phyloP scores from a whole-genome alignment of 2,113 vertebrate genomes.

The Carassius carassius region DNA sequence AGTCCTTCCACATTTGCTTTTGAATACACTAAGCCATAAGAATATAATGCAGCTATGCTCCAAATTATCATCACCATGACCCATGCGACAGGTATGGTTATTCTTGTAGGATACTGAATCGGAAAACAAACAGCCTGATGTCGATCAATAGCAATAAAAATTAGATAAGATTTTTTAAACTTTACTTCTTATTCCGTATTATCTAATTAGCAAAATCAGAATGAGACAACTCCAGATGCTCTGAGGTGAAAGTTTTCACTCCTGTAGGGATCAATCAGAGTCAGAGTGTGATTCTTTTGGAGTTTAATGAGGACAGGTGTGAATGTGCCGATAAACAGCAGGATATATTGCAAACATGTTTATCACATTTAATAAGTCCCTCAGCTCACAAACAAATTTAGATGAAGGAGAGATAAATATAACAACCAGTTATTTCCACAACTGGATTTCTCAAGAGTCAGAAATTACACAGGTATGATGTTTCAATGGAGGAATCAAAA shows the following conservation, averaged over 20 bases:
- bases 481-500: background rate
- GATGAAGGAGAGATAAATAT: background rate
- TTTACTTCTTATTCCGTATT: background rate
- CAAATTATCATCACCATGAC: constrained; percentile 57
- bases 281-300: constrained; percentile 3
- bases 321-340: background rate
- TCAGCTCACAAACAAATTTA: background rate
- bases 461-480: background rate
- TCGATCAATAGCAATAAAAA: constrained; percentile 64
- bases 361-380: constrained; percentile 28
- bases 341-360: background rate
- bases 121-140: constrained; percentile 60
- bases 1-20: constrained; percentile 49
- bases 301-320: constrained; percentile 32
- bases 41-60: constrained; percentile 47
- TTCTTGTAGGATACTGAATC: constrained; percentile 52
- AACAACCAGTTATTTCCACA: background rate
- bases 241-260: background rate
- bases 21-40: constrained; percentile 48
- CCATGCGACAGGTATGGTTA: constrained; percentile 54
- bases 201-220: background rate
- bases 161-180: constrained; percentile 54
- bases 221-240: background rate
- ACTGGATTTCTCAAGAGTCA: constrained; percentile 1
- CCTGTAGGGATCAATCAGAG: constrained; percentile 27